Conservation (phyloP, 2,888 invertebrate genomes). For the Ennomos fuscantarius region DNA sequence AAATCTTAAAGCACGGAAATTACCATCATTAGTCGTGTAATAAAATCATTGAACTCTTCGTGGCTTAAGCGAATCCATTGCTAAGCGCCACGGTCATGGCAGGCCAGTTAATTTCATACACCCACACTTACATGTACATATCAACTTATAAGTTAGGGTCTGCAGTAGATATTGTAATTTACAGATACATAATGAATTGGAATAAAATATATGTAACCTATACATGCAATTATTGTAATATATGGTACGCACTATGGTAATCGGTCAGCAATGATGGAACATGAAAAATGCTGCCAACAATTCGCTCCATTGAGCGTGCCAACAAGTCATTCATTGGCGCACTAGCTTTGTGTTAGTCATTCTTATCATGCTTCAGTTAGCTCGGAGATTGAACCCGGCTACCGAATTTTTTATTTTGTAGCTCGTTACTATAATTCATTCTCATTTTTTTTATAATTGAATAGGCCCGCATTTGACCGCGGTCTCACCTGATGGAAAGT, state of each 20-base stretch:
- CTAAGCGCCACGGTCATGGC: slow-evolving; percentile 52
- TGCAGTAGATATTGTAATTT: no score
- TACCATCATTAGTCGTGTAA: slow-evolving; percentile 39
- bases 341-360: slow-evolving; percentile 27
- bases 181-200: no score
- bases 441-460: no score
- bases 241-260: slow-evolving; percentile 4
- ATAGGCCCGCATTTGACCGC: no score
- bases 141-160: neutral
- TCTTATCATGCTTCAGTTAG: slow-evolving; percentile 26
- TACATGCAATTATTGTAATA: no score
- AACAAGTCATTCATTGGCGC: slow-evolving; percentile 20
- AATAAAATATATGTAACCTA: no score
- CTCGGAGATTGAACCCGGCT: slow-evolving; percentile 25
- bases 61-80: slow-evolving; percentile 41
- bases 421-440: no score
- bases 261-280: slow-evolving; percentile 6
- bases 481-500: no score
- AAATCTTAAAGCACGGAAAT: slow-evolving; percentile 42
- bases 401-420: slow-evolving; percentile 1
- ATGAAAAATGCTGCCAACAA: slow-evolving; percentile 24
- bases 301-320: slow-evolving; percentile 23
- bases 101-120: slow-evolving; percentile 45
- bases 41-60: slow-evolving; percentile 53
- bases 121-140: slow-evolving; percentile 21